These are phyloP conservation scores for Macheiramphus alcinus DNA, from an alignment of 2,113 vertebrate species.

Conservation along the genomic window DNA sequence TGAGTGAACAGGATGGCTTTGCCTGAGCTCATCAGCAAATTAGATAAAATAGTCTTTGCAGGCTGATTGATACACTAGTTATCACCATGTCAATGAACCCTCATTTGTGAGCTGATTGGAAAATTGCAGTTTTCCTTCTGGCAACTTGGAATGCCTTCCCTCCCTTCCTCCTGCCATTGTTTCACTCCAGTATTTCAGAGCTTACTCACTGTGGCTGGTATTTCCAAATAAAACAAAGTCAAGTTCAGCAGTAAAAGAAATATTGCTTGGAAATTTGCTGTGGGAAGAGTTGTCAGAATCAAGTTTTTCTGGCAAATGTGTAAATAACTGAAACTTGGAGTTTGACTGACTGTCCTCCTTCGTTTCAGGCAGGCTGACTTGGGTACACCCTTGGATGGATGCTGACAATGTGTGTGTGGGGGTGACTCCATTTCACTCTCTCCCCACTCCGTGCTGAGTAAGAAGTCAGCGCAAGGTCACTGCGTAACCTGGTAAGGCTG, in stretches of 20 bases:
- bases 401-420: neutral
- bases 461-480: neutral
- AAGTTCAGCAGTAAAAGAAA: neutral
- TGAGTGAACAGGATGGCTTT: neutral
- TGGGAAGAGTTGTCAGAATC: neutral
- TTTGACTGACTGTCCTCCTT: neutral
- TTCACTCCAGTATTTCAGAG: neutral
- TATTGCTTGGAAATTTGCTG: neutral
- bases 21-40: neutral
- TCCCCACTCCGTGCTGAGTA: rapidly evolving
- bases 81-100: neutral
- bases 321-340: neutral
- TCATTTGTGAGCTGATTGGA: neutral
- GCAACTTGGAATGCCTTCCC: neutral
- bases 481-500: neutral
- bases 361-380: neutral
- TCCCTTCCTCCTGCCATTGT: neutral
- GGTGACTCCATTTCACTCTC: neutral
- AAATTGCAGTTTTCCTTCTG: neutral
- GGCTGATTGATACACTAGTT: neutral
- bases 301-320: neutral
- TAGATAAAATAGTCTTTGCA: neutral
- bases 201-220: neutral
- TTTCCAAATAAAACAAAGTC: neutral
- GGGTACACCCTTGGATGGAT: neutral